These are phyloP conservation scores for Zoanthus gigantus DNA, from an alignment of 92 coral and sea anemone species.

Conservation along the genomic window DNA sequence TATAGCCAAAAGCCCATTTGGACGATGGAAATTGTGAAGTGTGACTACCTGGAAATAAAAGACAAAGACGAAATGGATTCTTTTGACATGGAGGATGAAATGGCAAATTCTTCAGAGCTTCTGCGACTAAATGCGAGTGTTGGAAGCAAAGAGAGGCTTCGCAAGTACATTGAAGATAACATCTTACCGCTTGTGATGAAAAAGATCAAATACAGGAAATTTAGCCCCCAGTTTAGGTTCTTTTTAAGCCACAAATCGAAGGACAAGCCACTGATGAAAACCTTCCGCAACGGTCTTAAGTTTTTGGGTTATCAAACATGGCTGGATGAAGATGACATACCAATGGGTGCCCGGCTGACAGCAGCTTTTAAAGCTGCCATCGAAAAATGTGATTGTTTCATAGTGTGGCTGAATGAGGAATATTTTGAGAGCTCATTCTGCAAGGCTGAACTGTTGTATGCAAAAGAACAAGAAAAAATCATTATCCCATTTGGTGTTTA, in stretches of 20 bases:
- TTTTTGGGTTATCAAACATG: conserved; percentile 78
- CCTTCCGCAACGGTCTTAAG: conserved; percentile 71
- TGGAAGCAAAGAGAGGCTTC: conserved; percentile 60
- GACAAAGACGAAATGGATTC: conserved; percentile 63
- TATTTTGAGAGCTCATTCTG: conserved; percentile 72
- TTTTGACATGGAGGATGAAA: conserved; percentile 73
- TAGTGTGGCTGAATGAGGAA: conserved; percentile 80
- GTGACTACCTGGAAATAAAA: conserved; percentile 66
- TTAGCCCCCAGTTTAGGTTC: conserved; percentile 73
- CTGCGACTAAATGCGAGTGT: conserved; percentile 55
- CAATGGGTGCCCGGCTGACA: conserved; percentile 37
- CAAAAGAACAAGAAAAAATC: conserved; percentile 57
- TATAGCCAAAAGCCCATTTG: conserved; percentile 50
- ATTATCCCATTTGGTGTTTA: conserved; percentile 74
- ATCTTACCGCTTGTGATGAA: conserved; percentile 67
- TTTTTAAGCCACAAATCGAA: conserved; percentile 80
- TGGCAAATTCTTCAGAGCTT: conserved; percentile 61
- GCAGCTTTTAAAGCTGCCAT: conserved; percentile 61
- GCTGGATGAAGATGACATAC: conserved; percentile 71
- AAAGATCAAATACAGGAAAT: conserved; percentile 75
- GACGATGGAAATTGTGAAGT: conserved; percentile 74
- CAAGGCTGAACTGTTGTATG: conserved; percentile 72
- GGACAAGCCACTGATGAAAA: conserved; percentile 77
- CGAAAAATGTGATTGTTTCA: conserved; percentile 67
- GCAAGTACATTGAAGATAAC: conserved; percentile 62